These are phyloP conservation scores for Microcebus murinus DNA, from an alignment of 2,113 vertebrate species.

Conservation along the genomic window DNA sequence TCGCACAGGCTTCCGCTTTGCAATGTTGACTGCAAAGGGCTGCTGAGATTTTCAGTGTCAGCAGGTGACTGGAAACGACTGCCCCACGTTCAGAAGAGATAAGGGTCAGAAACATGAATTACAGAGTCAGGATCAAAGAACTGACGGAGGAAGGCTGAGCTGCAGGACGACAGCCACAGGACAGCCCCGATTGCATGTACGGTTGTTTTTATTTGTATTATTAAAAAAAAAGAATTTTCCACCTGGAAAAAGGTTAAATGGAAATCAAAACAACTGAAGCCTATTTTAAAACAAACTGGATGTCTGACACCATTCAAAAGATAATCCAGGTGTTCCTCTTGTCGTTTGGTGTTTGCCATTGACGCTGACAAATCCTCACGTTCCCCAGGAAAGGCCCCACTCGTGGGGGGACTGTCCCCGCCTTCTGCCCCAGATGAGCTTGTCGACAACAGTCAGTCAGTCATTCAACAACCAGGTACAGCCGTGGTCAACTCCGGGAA, in stretches of 20 bases:
- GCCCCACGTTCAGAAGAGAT: neutral
- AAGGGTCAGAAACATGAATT: neutral
- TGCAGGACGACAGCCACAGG: neutral
- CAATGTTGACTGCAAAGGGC: neutral
- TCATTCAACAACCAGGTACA: neutral
- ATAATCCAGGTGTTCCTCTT: neutral
- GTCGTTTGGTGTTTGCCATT: neutral
- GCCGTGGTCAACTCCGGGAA: neutral
- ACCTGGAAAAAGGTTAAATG: conserved; percentile 9
- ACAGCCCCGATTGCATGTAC: neutral
- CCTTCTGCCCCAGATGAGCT: neutral
- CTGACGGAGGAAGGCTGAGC: neutral
- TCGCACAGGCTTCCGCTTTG: neutral
- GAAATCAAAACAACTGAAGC: neutral
- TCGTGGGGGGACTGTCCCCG: neutral
- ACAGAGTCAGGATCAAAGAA: neutral
- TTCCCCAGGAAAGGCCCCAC: neutral
- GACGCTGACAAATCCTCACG: neutral
- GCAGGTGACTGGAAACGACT: neutral
- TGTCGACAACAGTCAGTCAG: neutral
- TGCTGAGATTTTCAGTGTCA: neutral
- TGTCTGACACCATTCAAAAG: neutral
- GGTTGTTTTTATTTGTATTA: neutral
- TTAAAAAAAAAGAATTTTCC: neutral
- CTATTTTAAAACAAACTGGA: neutral